Percentiles rank a stretch among this genome's conserved stretches.
Conservation (phyloP, 1,140 invertebrate genomes). For the Sitophilus oryzae region DNA sequence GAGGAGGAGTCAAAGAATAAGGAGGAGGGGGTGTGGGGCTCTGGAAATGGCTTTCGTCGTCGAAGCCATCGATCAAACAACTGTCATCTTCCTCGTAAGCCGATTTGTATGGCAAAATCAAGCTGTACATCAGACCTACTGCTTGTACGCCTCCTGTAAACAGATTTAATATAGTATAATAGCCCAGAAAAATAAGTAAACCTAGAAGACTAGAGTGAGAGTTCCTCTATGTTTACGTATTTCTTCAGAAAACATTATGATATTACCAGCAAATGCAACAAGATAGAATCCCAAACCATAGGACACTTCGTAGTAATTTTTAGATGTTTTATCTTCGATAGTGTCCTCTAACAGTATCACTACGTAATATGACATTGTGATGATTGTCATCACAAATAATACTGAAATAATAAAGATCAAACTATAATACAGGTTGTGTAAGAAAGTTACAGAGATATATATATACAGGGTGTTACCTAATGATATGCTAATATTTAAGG, state of each 20-base stretch:
- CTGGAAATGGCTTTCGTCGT: slow-evolving; percentile 46
- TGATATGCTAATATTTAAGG: too few relatives aligned
- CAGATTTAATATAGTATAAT: neutral
- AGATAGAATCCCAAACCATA: slow-evolving; percentile 42
- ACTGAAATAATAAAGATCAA: slow-evolving; percentile 28
- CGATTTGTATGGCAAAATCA: slow-evolving; percentile 44
- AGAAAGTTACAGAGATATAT: too few relatives aligned
- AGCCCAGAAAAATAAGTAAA: neutral
- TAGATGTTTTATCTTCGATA: slow-evolving; percentile 32
- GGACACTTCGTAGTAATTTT: slow-evolving; percentile 33
- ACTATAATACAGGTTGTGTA: too few relatives aligned
- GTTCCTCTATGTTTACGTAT: too few relatives aligned
- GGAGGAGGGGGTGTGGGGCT: slow-evolving; percentile 47
- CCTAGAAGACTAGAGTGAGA: too few relatives aligned
- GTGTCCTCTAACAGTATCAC: slow-evolving; percentile 36
- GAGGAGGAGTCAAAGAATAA: slow-evolving; percentile 48
- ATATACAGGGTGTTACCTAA: too few relatives aligned
- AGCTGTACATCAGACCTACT: slow-evolving; percentile 36
- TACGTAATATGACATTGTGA: slow-evolving; percentile 40
- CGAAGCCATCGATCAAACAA: slow-evolving; percentile 40
- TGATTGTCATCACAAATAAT: slow-evolving; percentile 39
- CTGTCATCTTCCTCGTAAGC: slow-evolving; percentile 36
- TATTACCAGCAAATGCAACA: slow-evolving; percentile 38
- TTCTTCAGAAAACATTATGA: too few relatives aligned
- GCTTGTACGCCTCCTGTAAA: slow-evolving; percentile 35